phyloP scores from a whole-genome alignment of 2,113 vertebrate species.

The Thermophis baileyi region DNA sequence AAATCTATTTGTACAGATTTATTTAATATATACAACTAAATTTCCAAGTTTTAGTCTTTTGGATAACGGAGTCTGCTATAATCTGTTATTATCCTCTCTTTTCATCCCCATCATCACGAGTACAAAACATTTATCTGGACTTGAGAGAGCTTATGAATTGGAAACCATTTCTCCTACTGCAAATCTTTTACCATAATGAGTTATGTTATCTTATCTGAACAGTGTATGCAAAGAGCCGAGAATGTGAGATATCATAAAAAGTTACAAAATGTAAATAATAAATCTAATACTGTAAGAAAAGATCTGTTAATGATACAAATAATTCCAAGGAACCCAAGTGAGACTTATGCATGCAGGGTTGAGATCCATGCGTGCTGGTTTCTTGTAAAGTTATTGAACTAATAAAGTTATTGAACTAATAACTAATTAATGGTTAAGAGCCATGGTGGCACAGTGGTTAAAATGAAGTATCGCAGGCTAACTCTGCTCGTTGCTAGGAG shows the following conservation, averaged over 20 bases:
- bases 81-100: background rate
- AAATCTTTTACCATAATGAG: background rate
- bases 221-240: background rate
- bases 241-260: background rate
- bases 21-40: background rate
- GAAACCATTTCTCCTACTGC: background rate
- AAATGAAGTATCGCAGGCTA: background rate
- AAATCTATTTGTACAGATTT: background rate
- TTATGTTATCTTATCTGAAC: background rate
- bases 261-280: background rate
- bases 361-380: background rate
- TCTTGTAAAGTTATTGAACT: background rate
- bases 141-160: background rate
- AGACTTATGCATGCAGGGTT: background rate
- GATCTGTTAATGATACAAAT: background rate
- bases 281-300: background rate
- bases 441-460: fast-evolving
- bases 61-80: background rate
- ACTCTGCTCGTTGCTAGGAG: background rate
- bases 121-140: background rate
- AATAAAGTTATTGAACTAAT: background rate
- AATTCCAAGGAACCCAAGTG: background rate
- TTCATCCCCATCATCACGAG: background rate
- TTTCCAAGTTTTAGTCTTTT: background rate
- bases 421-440: background rate